Base-by-base conservation (phyloP, 2,888 invertebrate genomes). In the Agonopterix arenella region DNA sequence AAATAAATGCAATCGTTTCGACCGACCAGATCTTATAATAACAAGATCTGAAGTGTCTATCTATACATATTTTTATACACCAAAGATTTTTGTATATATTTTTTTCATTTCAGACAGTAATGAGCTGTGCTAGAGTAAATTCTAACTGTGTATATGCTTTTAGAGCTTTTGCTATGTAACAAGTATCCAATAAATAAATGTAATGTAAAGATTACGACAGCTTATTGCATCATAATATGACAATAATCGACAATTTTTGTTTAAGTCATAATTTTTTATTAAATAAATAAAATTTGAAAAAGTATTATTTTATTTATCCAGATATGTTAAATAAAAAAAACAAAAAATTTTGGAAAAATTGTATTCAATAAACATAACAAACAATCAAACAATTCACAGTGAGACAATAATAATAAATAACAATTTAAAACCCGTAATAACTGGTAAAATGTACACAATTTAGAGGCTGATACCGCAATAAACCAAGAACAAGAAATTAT, bases 1-100 rank as follows among this genome's bases (percentile, higher is more conserved):
- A 75, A 66, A 64, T 67, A 70, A 70, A 56, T 76, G 83, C 70
- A 83, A 85, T 88, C 85, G 82, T 84, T 86, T 81, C 89, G 89
- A 89, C 83, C 89, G 89, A 89, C 89, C 89, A 88, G 89, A 80
- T 84, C 88, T 86, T 76, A 11, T 28, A 55, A 57, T 64, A 54
- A 66, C 50, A 73, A 84, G 89, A 76, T 84, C 84, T 89, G 89
- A 89, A 81, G 80, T 75, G 83, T 82, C 80, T 80, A 49, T 49
- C 48, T 49, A 77, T 79, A 80, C 70, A 78, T 81, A 82, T 78
- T 83, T 81, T 82, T 81, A 74, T 81, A 82, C 78, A 84, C 75
- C 80, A 84, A 80, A 80, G 74, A 77, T 73, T 82, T 77, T 82
- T 86, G 84, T 89, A 86, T 70, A 86, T 86, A 86, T 68, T 80